Base-by-base conservation (phyloP, 2,888 invertebrate species). In the Cheiracanthium punctorium region DNA sequence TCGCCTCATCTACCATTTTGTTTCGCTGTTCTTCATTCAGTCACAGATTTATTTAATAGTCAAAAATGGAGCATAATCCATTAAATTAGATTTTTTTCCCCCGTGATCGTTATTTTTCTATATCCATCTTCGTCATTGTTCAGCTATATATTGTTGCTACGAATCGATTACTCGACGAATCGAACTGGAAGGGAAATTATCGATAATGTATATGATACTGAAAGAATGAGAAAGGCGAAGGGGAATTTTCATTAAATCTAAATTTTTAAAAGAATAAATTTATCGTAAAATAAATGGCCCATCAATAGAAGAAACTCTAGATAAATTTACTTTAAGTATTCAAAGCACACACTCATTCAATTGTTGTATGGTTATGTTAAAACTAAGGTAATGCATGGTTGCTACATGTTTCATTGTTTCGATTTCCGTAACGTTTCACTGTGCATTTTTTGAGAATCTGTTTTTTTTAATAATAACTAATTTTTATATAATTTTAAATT, bases 31-130 rank as follows among this genome's bases (percentile, higher is more conserved):
- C 58, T 58, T 58, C 24, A 24, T 24, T 5, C 12, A 24, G 58
- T 58, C 24, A 24, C 24, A 58, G 58, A 58, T 58, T 58, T 58
- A 58, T 58, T 58, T 58, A 58, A 58, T 58, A 58, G 58, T 58
- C 58, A 58, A 58, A 48, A 58, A 58, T 58, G 8, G 58, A 12
- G 58, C 24, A 24, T 24, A 58, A 24, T 24, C 58, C 58, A 58
- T 24, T 4, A 58, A 7, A 24, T 58, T 20, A 5, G 20, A 5
- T 58, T 58, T 58, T 58, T 58, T 58, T 58, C 24, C n/a, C n/a
- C n/a, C 17, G 24, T 2, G 20, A 24, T 58, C 58, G 24, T 58
- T 58, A 48, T 17, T 48, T 48, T 48, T 24, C 24, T 24, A 24
- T 58, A 24, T 58, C 12, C 58, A 24, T 58, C 24, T 24, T 58